These are phyloP conservation scores for Trachelus stipa DNA, from an alignment of 2,888 invertebrate species.

Conservation along the genomic window DNA sequence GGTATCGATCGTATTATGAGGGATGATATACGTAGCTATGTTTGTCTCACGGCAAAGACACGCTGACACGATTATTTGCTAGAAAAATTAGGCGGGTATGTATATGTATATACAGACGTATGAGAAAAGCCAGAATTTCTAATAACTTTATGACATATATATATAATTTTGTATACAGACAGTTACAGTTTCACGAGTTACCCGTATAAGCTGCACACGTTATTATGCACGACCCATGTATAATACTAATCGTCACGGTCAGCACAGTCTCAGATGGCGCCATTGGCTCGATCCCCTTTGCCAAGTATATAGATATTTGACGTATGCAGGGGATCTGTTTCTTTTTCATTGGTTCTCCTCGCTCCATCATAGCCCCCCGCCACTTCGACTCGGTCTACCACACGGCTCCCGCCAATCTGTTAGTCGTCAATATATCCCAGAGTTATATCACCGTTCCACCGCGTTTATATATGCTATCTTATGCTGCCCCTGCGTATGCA, in stretches of 20 bases:
- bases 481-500: constrained; percentile 30
- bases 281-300: neutral
- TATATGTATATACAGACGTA: neutral
- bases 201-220: neutral
- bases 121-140: neutral
- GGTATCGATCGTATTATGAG: neutral
- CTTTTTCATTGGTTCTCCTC: neutral
- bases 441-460: neutral
- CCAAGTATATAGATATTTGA: neutral
- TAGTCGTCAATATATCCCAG: neutral
- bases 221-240: no score
- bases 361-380: neutral
- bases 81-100: neutral
- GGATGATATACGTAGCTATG: neutral
- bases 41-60: no score
- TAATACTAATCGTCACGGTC: neutral
- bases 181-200: neutral
- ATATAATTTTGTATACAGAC: neutral
- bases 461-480: constrained; percentile 4
- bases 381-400: neutral
- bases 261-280: neutral
- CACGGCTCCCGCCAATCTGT: neutral
- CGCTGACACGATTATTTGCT: neutral
- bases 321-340: neutral
- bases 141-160: neutral